Conservation (phyloP, 2,888 invertebrate genomes). For the Lapara coniferarum region DNA sequence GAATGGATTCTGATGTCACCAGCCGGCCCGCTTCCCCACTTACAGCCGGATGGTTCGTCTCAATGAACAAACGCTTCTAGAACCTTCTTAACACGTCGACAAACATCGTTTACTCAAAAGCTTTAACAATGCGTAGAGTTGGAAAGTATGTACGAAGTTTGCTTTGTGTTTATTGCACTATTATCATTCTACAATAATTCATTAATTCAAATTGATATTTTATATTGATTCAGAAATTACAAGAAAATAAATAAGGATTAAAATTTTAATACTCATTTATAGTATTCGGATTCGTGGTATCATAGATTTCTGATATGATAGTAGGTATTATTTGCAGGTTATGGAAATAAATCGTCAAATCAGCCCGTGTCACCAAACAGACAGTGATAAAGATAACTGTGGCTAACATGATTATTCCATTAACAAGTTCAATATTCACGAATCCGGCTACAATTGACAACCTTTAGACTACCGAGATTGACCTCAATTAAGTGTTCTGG, state of each 20-base stretch:
- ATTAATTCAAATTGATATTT: no score
- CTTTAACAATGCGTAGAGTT: neutral
- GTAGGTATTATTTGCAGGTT: no score
- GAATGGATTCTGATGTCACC: slow-evolving; percentile 12
- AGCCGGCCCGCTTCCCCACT: slow-evolving; percentile 18
- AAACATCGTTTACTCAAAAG: neutral
- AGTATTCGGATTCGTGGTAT: no score
- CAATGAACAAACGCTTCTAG: slow-evolving; percentile 15
- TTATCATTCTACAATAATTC: no score
- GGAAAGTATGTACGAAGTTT: no score
- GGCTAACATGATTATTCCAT: slow-evolving; percentile 3
- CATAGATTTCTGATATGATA: no score
- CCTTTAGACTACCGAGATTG: neutral
- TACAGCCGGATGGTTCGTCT: slow-evolving; percentile 15
- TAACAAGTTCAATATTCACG: neutral
- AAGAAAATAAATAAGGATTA: no score
- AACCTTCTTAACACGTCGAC: slow-evolving; percentile 1
- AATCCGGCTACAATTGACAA: neutral
- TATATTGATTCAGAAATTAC: no score
- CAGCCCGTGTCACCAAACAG: neutral
- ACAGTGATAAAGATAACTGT: neutral
- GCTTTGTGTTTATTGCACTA: no score
- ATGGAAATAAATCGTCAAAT: no score
- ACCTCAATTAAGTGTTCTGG: neutral
- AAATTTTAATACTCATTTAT: no score